Evolutionary conservation across 2,113 vertebrate genomes (phyloP), one percentile per base, ranked within the genome.

Genomic region (Potamarius usumacintae): DNA sequence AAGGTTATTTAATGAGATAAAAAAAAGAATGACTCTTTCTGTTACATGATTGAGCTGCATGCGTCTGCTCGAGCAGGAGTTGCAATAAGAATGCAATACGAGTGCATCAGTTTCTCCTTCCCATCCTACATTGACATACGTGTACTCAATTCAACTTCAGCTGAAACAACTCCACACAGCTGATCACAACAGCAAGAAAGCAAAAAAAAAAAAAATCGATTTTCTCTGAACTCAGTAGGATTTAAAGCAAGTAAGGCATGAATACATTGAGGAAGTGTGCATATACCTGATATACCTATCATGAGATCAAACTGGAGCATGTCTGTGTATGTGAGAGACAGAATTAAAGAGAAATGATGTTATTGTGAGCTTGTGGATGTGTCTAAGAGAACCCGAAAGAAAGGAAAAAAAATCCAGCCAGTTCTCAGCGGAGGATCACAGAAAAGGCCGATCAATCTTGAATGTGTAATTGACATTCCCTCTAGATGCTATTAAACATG

Each of bases 401-500:
- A 27, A n/a, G n/a, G 55, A 30, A 71, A 10, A 76, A n/a, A 27
- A 52, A 48, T 34, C 25, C 52, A 85, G 55, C 17, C 67, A 18
- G 85, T 48, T 86, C 88, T 90, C 83, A 6, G 78, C 7, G 60
- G 84, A 87, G 17, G 27, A 86, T 86, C 72, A 34, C 53, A 74
- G 80, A 86, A 85, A 86, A 81, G 83, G 20, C 78, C 15, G 88
- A 89, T 90, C 89, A 89, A 87, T 89, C 86, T 89, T 89, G 82
- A 87, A 87, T 25, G 34, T 87, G 89, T 92, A 91, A 92, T 89
- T 91, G 89, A 90, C 86, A 83, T 91, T 86, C 87, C 89, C 90
- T 74, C 86, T 63, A 89, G 87, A 89, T 91, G 83, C 87, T 87
- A 92, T 92, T 89, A 89, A 88, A 91, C 88, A 90, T 86, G 67